phyloP scores from a whole-genome alignment of 1,140 invertebrate genomes.

The Laodelphax striatellus region DNA sequence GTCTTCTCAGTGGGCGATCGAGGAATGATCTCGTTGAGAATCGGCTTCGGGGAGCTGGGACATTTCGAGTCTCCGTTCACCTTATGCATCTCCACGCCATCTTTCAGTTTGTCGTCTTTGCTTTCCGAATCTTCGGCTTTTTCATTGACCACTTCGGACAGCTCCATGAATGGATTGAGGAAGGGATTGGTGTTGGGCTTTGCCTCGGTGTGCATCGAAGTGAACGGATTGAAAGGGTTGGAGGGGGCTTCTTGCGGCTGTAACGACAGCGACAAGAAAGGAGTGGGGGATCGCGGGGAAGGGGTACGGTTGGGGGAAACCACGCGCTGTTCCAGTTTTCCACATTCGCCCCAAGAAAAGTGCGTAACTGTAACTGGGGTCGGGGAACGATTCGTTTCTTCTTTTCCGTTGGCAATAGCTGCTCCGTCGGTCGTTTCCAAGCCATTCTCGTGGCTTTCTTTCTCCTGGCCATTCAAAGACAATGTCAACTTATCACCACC shows the following conservation, averaged over 20 bases:
- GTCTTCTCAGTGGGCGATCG: too few relatives aligned
- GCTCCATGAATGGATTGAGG: slow-evolving; percentile 39
- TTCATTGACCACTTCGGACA: slow-evolving; percentile 32
- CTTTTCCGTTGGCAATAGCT: slow-evolving; percentile 16
- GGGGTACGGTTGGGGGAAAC: slow-evolving; percentile 24
- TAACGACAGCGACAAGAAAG: slow-evolving; percentile 19
- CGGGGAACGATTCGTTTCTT: slow-evolving; percentile 27
- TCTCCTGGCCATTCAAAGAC: slow-evolving; percentile 28
- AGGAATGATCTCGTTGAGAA: slow-evolving; percentile 2
- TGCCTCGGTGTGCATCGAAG: slow-evolving; percentile 5
- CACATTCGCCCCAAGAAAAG: slow-evolving; percentile 37
- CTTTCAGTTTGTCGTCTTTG: slow-evolving; percentile 23
- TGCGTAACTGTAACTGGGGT: slow-evolving; percentile 43
- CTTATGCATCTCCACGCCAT: slow-evolving; percentile 14
- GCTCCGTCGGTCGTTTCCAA: slow-evolving; percentile 13
- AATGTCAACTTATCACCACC: slow-evolving; percentile 65
- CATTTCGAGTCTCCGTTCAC: slow-evolving; percentile 29
- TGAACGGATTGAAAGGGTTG: slow-evolving; percentile 17
- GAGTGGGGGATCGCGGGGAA: slow-evolving; percentile 17
- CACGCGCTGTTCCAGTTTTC: slow-evolving; percentile 34
- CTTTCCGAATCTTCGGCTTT: slow-evolving; percentile 27
- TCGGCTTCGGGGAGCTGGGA: slow-evolving; percentile 32
- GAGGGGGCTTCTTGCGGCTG: slow-evolving; percentile 17
- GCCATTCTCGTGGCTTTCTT: slow-evolving; percentile 6
- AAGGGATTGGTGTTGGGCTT: slow-evolving; percentile 38